A percentile compares a stretch with the other conserved stretches of the same genome.
Conservation (phyloP, 2,797 vertebrate genomes). For the Botia almorhae region DNA sequence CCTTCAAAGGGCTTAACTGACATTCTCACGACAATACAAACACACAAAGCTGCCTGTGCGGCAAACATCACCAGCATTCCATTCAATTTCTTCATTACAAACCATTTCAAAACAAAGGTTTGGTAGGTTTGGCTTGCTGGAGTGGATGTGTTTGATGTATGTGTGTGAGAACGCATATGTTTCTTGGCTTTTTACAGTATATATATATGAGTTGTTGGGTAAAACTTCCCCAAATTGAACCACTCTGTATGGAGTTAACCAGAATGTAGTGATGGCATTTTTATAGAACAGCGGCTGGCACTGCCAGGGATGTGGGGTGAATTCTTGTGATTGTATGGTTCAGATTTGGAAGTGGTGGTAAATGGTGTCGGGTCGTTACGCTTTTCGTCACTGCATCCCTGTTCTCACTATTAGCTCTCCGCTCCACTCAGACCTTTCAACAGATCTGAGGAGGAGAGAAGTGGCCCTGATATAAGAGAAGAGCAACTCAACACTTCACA, state of each 20-base stretch:
- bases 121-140: slow-evolving; percentile 37
- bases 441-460: slow-evolving; percentile 22
- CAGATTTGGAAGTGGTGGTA: slow-evolving; percentile 35
- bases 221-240: slow-evolving; percentile 31
- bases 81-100: slow-evolving; percentile 27
- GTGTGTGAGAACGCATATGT: slow-evolving; percentile 22
- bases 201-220: slow-evolving; percentile 33
- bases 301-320: slow-evolving; percentile 43
- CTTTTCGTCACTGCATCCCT: slow-evolving; percentile 13
- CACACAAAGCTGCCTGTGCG: slow-evolving; percentile 22
- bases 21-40: slow-evolving; percentile 18
- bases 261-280: slow-evolving; percentile 32
- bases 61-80: slow-evolving; percentile 50
- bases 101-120: slow-evolving; percentile 49
- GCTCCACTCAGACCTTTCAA: slow-evolving; percentile 11
- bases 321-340: slow-evolving; percentile 20
- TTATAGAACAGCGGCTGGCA: slow-evolving; percentile 29
- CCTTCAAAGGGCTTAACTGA: neutral
- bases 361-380: neutral
- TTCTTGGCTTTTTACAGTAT: slow-evolving; percentile 7
- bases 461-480: slow-evolving; percentile 32
- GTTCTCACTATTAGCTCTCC: neutral
- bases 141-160: slow-evolving; percentile 30
- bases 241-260: neutral
- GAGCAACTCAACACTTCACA: slow-evolving; percentile 39